Evolutionary conservation across 2,113 vertebrate species (phyloP).

Genomic region (Hippocampus comes): DNA sequence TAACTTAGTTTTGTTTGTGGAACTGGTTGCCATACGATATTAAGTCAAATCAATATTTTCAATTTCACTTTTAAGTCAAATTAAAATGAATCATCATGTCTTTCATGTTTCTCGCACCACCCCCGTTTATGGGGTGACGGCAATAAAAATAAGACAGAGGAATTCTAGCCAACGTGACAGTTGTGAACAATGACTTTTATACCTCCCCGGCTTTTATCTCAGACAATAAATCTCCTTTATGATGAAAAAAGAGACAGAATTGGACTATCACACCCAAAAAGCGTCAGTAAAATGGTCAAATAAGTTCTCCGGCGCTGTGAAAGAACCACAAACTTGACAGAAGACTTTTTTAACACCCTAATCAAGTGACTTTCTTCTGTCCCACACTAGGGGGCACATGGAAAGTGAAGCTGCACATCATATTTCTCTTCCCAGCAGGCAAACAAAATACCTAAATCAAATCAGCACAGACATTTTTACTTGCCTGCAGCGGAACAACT

Average conservation of each 20-base stretch:
- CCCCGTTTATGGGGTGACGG: neutral
- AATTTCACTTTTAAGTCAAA: neutral
- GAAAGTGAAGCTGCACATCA: conserved; percentile 23
- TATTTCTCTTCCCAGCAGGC: conserved; percentile 37
- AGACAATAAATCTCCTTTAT: conserved; percentile 25
- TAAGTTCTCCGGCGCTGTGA: conserved; percentile 10
- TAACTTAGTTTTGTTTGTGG: too few species aligned
- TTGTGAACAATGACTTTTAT: neutral
- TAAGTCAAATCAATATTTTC: neutral
- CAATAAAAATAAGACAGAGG: neutral
- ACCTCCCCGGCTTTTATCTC: conserved; percentile 9
- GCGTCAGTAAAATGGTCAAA: conserved; percentile 25
- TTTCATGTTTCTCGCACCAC: too few species aligned
- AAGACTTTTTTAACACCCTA: neutral
- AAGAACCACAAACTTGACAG: conserved; percentile 10
- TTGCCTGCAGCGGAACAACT: conserved; percentile 43
- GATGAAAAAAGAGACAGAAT: conserved; percentile 3
- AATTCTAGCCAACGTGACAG: neutral
- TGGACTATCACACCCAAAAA: conserved; percentile 7
- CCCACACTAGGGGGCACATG: conserved; percentile 9
- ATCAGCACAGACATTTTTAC: conserved; percentile 27
- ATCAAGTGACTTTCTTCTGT: conserved; percentile 28
- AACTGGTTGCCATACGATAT: too few species aligned
- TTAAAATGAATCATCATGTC: too few species aligned
- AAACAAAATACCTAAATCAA: conserved; percentile 30